Evolutionary conservation across 1,140 invertebrate genomes (phyloP), one percentile per base, ranked within the genome.

Genomic region (Magallana angulata): DNA sequence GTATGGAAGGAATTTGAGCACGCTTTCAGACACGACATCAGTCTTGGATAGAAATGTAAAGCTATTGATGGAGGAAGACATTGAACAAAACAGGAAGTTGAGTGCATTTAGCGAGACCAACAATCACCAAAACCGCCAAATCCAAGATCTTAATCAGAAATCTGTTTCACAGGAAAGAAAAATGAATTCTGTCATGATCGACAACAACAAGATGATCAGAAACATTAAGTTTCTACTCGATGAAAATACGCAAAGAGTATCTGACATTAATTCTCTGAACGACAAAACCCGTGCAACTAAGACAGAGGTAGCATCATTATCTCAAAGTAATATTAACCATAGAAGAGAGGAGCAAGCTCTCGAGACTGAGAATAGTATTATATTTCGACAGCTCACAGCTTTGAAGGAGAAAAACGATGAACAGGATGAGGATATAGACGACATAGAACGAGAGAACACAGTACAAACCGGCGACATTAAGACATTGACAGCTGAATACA

Each of bases 111-210:
- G 36, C 6, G 68, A 76, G 36, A 7, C 11, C 9, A 76, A 36
- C 8, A 30, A 76, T 36, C 68, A 76, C 24, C 68, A 76, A 9
- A 76, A 76, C 68, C 68, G 68, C 8, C 8, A 76, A 36, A 76
- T 76, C 5, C 68, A 76, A 30, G 24, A 76, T 9, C 68, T 76
- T 8, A 36, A 76, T 30, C 24, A 76, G 24, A 76, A 76, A 12
- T 30, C 8, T 36, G 68, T 76, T 7, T 76, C 68, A 76, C 68
- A 76, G 36, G 68, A 76, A 11, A 76, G 68, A 11, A 76, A 76
- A 12, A 11, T 76, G 14, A 76, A 76, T 11, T 8, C 24, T 2
- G 8, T 12, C 9, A 76, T 76, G 12, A 24, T 30, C 0, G 68
- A 76, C 24, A 76, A 30, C 4, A 76, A 76, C 14, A 76, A 76